Evolutionary conservation across 1,140 invertebrate genomes (phyloP).

Genomic region (Bombus terrestris): DNA sequence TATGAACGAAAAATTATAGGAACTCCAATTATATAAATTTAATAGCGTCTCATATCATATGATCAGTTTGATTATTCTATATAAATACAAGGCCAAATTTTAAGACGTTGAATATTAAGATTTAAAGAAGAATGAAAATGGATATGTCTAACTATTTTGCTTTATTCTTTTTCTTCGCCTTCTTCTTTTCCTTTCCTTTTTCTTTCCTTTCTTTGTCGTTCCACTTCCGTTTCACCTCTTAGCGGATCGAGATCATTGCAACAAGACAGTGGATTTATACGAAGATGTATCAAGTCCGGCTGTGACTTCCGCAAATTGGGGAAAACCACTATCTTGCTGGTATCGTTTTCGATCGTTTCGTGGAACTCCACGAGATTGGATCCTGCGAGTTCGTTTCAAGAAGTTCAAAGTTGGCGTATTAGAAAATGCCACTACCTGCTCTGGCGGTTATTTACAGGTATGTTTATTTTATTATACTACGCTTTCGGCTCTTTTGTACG

Average conservation of each 20-base stretch:
- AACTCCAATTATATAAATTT: no score
- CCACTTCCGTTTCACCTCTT: conserved; percentile 23
- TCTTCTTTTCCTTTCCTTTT: not conserved
- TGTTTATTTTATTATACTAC: not conserved
- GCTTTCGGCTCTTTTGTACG: not conserved
- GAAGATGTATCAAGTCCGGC: conserved; percentile 94
- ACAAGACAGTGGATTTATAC: conserved; percentile 96
- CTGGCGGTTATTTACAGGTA: conserved; percentile 91
- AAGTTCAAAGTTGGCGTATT: conserved; percentile 95
- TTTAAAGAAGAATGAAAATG: not conserved
- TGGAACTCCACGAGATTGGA: conserved; percentile 93
- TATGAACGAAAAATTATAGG: not conserved
- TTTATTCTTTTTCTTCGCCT: not conserved
- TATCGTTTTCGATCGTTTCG: conserved; percentile 93
- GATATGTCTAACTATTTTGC: not conserved
- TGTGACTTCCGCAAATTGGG: conserved; percentile 90
- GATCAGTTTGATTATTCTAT: no score
- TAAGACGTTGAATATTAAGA: not conserved
- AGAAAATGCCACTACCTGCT: conserved; percentile 92
- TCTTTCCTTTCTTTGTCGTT: not conserved
- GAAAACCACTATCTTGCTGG: conserved; percentile 92
- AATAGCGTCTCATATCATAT: no score
- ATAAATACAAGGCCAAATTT: no score
- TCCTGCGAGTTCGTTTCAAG: conserved; percentile 93
- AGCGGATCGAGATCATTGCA: conserved; percentile 92